phyloP scores from a whole-genome alignment of 2,888 invertebrate species.

The Cyclophora punctaria region DNA sequence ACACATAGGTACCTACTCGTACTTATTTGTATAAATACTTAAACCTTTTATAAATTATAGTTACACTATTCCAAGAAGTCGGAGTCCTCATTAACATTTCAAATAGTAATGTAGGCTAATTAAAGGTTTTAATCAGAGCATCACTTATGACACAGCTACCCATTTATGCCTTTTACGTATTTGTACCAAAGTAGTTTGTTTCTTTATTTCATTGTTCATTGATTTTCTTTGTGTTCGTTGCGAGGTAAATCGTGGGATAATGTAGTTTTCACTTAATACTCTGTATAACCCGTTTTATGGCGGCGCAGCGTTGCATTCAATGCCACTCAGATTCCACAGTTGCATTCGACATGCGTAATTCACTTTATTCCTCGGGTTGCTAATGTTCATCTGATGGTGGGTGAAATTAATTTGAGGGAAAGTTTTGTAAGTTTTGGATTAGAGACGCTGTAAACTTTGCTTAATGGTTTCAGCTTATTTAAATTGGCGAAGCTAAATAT shows the following conservation, averaged over 20 bases:
- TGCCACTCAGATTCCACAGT: slow-evolving; percentile 6
- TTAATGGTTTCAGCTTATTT: too few relatives aligned
- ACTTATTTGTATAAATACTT: too few relatives aligned
- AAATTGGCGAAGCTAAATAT: too few relatives aligned
- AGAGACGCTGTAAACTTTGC: too few relatives aligned
- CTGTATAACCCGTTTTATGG: slow-evolving; percentile 12
- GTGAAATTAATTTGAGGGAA: slow-evolving; percentile 17
- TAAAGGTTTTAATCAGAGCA: slow-evolving; percentile 1
- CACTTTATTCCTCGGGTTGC: slow-evolving; percentile 16
- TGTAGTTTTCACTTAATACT: slow-evolving; percentile 18
- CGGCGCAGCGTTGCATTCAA: slow-evolving; percentile 13
- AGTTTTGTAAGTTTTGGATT: slow-evolving; percentile 3
- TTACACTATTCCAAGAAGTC: too few relatives aligned
- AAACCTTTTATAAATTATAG: not conserved
- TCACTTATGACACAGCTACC: not conserved
- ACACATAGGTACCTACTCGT: too few relatives aligned
- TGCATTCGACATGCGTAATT: slow-evolving; percentile 30
- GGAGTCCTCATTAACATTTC: too few relatives aligned
- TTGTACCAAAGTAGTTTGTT: slow-evolving; percentile 1
- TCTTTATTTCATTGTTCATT: slow-evolving; percentile 13
- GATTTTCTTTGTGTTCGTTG: slow-evolving; percentile 11
- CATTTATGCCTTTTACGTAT: not conserved
- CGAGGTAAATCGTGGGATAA: slow-evolving; percentile 24
- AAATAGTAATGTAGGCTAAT: too few relatives aligned
- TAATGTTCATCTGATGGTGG: slow-evolving; percentile 21